A percentile compares a stretch with the other conserved stretches of the same genome.
phyloP scores from a whole-genome alignment of 2,888 invertebrate species.

The Cephus sareptanus region DNA sequence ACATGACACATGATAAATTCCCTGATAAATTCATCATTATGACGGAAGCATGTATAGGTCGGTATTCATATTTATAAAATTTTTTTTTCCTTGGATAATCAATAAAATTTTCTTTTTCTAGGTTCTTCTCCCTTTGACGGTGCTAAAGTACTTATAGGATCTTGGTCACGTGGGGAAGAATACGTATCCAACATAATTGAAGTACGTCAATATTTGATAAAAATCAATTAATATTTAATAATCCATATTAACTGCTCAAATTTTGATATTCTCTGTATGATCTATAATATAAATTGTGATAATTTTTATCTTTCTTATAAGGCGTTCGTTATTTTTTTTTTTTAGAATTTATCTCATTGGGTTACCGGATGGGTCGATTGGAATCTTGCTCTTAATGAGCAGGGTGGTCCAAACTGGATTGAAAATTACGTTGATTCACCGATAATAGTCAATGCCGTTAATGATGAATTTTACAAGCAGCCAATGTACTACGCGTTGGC shows the following conservation, averaged over 20 bases:
- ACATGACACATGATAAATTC: conserved; percentile 70
- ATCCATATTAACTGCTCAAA: too few species aligned
- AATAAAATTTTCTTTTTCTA: conserved; percentile 35
- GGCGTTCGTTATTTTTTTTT: conserved; percentile 12
- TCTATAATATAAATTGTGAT: too few species aligned
- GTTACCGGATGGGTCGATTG: conserved; percentile 88
- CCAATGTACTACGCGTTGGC: conserved; percentile 87
- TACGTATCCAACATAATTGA: conserved; percentile 76
- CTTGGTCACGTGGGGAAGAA: conserved; percentile 76
- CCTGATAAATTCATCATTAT: conserved; percentile 78
- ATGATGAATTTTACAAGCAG: conserved; percentile 83
- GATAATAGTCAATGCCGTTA: conserved; percentile 71
- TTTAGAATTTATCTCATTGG: conserved; percentile 76
- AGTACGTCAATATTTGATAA: conserved; percentile 58
- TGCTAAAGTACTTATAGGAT: conserved; percentile 73
- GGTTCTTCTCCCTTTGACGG: conserved; percentile 71
- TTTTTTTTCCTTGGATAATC: neutral
- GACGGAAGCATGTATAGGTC: conserved; percentile 83
- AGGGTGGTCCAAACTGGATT: conserved; percentile 84
- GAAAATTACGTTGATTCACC: conserved; percentile 83
- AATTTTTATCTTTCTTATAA: too few species aligned
- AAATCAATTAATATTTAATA: too few species aligned
- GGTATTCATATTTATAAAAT: neutral
- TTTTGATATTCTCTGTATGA: too few species aligned
- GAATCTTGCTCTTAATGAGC: conserved; percentile 80